phyloP scores from a whole-genome alignment of 2,888 invertebrate species.

The Minunthozetes semirufus region DNA sequence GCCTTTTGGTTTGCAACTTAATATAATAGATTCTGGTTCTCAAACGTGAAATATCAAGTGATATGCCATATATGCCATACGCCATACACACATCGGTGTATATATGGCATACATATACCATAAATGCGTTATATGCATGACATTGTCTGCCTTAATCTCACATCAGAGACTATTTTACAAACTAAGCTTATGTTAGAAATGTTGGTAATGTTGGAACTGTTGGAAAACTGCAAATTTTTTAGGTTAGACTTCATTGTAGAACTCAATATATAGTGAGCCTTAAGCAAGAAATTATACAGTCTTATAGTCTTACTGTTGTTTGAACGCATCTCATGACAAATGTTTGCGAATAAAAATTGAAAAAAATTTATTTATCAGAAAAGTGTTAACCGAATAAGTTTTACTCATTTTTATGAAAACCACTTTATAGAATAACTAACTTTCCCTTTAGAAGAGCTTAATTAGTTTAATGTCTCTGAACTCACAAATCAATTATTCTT shows the following conservation, averaged over 20 bases:
- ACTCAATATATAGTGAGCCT: background rate
- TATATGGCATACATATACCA: background rate
- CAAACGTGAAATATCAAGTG: conserved; percentile 8
- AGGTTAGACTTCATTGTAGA: conserved; percentile 9
- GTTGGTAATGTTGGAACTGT: background rate
- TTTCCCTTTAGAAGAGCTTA: conserved; percentile 14
- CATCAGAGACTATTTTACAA: conserved; percentile 25
- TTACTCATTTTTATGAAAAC: background rate
- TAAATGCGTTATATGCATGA: conserved; percentile 15
- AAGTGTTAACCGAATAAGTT: conserved; percentile 21
- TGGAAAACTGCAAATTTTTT: conserved; percentile 26
- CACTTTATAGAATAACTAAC: conserved; percentile 1
- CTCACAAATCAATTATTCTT: background rate
- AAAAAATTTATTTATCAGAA: background rate
- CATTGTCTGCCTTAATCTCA: conserved; percentile 24
- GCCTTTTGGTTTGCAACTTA: background rate
- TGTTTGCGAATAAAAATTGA: background rate
- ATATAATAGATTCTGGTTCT: conserved; percentile 22
- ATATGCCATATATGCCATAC: conserved; percentile 2
- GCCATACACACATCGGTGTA: background rate
- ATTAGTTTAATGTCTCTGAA: conserved; percentile 23
- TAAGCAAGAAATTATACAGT: conserved; percentile 24
- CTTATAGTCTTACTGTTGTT: background rate
- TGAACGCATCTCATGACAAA: conserved; percentile 24
- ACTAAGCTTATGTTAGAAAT: conserved; percentile 10